Evolutionary conservation across 1,140 invertebrate species (phyloP), one percentile per base, ranked within the genome.

Genomic region (Euglossa dilemma): DNA sequence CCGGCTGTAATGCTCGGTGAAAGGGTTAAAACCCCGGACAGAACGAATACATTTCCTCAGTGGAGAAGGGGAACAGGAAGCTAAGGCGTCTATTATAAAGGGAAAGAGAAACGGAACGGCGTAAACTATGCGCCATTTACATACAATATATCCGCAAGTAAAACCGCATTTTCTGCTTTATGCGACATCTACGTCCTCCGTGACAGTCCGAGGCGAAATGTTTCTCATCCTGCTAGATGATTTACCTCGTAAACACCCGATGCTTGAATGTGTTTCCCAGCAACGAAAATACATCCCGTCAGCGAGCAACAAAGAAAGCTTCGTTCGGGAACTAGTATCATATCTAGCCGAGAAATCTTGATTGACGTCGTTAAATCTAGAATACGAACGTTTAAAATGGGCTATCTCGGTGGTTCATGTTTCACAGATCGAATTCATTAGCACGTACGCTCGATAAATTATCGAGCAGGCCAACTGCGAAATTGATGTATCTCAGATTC

Each of bases 161-260:
- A 72, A 80, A 63, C 79, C 57, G n/a, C 71, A 59, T 74, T 80
- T 64, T 80, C 79, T 63, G 47, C 69, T 80, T 61, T 80, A 61
- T 63, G 57, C n/a, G 57, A 73, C 78, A n/a, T 52, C 56, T 61
- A 43, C 52, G 16, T 45, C 18, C 8, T 45, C 11, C 23, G 47
- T n/a, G 61, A 54, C 54, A 28, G n/a, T 47, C 67, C 14, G 4
- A 28, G 14, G 25, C 12, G 47, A 50, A 57, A 63, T 36, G 52
- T 47, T 78, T 57, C 43, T 23, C 36, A 25, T 25, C 12, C 36
- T 16, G 23, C n/a, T 52, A 47, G 59, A 80, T 63, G 56, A 80
- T 80, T 80, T 73, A 80, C 59, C 25, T 64, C 18, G 59, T 50
- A 56, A 80, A 52, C 47, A 80, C 47, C 73, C 57, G 69, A 73